A percentile compares a stretch with the other conserved stretches of the same genome.
Evolutionary conservation across 2,888 invertebrate genomes (phyloP).

Genomic region (Lithophane ornitopus): DNA sequence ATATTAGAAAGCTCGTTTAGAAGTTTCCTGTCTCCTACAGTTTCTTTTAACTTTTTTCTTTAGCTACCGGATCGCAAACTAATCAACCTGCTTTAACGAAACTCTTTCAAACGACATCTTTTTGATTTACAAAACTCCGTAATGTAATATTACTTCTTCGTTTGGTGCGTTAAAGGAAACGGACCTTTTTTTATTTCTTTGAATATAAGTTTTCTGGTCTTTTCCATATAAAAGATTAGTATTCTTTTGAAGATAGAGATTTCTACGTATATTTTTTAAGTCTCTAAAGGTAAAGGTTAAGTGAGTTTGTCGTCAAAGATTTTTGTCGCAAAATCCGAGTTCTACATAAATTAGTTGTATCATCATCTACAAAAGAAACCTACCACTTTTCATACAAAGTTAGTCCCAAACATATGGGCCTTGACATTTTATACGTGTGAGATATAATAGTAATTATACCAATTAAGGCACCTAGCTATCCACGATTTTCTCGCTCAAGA

Average conservation of each 20-base stretch:
- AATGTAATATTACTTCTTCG: conserved; percentile 61
- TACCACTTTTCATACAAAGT: background rate
- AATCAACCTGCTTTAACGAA: conserved; percentile 65
- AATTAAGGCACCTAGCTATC: background rate
- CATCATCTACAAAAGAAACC: background rate
- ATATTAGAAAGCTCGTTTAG: conserved; percentile 49
- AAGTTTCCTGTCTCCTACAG: conserved; percentile 38
- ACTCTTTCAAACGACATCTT: conserved; percentile 64
- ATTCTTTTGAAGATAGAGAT: background rate
- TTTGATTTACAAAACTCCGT: conserved; percentile 67
- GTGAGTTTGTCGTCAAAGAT: background rate
- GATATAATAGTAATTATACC: background rate
- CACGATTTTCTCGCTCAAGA: background rate
- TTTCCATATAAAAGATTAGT: background rate
- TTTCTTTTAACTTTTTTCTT: conserved; percentile 59
- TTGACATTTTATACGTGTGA: background rate
- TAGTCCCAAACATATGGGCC: background rate
- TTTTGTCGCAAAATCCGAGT: background rate
- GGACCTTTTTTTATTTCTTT: background rate
- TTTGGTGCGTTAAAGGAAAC: conserved; percentile 25
- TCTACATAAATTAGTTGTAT: background rate
- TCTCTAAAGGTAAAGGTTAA: too few relatives aligned
- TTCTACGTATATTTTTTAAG: background rate
- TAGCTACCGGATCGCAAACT: conserved; percentile 66
- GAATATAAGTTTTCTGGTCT: background rate